Conservation (phyloP, 1,140 invertebrate genomes). For the Drosophila mojavensis region DNA sequence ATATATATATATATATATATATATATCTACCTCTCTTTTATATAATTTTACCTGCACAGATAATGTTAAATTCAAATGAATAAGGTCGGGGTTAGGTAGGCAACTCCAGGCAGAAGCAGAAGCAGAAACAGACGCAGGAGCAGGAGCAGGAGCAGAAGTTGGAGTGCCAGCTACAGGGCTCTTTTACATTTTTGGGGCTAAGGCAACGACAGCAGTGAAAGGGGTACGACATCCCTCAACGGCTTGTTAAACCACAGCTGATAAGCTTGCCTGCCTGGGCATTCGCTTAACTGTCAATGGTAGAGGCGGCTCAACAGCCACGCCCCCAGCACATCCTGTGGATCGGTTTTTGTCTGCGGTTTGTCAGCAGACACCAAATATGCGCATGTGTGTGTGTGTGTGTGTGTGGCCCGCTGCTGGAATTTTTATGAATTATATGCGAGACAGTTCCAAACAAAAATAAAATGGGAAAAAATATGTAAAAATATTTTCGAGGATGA, state of each 20-base stretch:
- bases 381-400: slow-evolving; percentile 53
- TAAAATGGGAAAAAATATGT: slow-evolving; percentile 52
- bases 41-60: not conserved
- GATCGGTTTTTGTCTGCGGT: slow-evolving; percentile 72
- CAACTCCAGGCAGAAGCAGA: not conserved
- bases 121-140: not conserved
- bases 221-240: slow-evolving; percentile 8
- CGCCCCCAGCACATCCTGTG: slow-evolving; percentile 48
- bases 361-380: slow-evolving; percentile 51
- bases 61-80: slow-evolving; percentile 5
- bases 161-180: not conserved
- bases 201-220: too few species aligned
- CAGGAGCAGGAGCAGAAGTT: not conserved
- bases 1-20: too few species aligned
- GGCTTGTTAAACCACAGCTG: slow-evolving; percentile 30
- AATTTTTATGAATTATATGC: slow-evolving; percentile 80
- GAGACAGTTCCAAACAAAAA: slow-evolving; percentile 37
- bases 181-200: not conserved
- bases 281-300: slow-evolving; percentile 50
- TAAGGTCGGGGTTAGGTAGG: not conserved
- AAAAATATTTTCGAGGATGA: slow-evolving; percentile 69
- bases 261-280: slow-evolving; percentile 37
- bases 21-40: not conserved
- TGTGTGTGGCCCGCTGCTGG: slow-evolving; percentile 61
- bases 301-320: slow-evolving; percentile 34